These are phyloP conservation scores for Dusona sp. DNA, from an alignment of 2,888 invertebrate genomes.

Conservation along the genomic window DNA sequence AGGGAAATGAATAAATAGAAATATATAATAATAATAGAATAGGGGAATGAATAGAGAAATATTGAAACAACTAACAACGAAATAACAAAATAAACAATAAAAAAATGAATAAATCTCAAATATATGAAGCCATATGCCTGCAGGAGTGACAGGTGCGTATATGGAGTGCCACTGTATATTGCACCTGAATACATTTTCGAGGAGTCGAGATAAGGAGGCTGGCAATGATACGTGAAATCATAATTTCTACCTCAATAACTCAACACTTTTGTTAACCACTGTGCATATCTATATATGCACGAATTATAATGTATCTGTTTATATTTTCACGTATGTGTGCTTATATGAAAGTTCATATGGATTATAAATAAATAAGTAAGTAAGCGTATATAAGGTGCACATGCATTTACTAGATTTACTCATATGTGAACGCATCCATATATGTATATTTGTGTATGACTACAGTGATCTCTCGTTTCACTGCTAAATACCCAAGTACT, in stretches of 20 bases:
- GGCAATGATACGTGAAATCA: conserved; percentile 63
- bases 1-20: not conserved
- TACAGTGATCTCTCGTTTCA: conserved; percentile 62
- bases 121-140: conserved; percentile 17
- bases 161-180: conserved; percentile 31
- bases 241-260: conserved; percentile 54
- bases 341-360: conserved; percentile 22
- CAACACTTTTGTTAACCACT: conserved; percentile 24
- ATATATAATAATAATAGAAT: too few relatives aligned
- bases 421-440: not conserved
- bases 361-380: not conserved
- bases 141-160: conserved; percentile 62
- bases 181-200: conserved; percentile 42
- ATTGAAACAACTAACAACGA: not conserved
- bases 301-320: not conserved
- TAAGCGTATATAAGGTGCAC: not conserved
- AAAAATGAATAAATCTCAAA: not conserved
- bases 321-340: not conserved
- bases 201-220: not conserved
- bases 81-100: conserved; percentile 1
- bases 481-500: conserved; percentile 52
- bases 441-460: not conserved
- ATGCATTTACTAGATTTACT: not conserved
- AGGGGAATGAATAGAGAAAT: conserved; percentile 3
- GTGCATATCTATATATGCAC: not conserved